Percentiles rank a stretch among this genome's conserved stretches.
Conservation (phyloP, 2,888 invertebrate species). For the Seira musarum region DNA sequence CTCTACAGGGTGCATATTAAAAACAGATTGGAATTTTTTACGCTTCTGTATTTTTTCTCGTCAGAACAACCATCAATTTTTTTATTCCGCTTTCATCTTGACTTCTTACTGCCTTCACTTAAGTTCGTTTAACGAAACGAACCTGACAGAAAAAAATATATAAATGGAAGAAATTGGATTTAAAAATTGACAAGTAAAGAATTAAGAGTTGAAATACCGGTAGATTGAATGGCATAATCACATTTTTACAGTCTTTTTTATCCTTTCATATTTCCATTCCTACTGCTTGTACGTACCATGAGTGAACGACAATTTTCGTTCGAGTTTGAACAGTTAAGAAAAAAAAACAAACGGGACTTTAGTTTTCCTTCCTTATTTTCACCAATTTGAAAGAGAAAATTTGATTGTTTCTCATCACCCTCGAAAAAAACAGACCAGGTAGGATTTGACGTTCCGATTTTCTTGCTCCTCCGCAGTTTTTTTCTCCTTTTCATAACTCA, state of each 20-base stretch:
- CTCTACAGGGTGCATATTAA: constrained; percentile 65
- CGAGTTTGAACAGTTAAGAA: no score
- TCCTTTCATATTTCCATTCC: neutral
- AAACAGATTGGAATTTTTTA: constrained; percentile 66
- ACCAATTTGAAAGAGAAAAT: neutral
- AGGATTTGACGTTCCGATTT: neutral
- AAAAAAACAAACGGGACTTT: neutral
- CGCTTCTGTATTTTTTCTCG: constrained; percentile 21
- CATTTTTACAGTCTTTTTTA: neutral
- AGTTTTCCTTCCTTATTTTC: neutral
- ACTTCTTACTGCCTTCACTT: neutral
- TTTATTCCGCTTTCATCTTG: neutral
- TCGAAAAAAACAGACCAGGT: neutral
- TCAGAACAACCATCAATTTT: neutral
- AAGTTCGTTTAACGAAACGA: neutral
- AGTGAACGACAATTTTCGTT: neutral
- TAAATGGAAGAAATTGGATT: constrained; percentile 51
- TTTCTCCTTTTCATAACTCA: constrained; percentile 23
- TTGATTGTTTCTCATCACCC: neutral
- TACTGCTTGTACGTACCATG: neutral
- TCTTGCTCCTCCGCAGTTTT: neutral
- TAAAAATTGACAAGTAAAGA: constrained; percentile 51
- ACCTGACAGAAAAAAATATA: constrained; percentile 12
- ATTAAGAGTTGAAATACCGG: neutral
- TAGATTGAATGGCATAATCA: constrained; percentile 23